phyloP scores from a whole-genome alignment of 2,113 vertebrate genomes.

The Tenrec ecaudatus region DNA sequence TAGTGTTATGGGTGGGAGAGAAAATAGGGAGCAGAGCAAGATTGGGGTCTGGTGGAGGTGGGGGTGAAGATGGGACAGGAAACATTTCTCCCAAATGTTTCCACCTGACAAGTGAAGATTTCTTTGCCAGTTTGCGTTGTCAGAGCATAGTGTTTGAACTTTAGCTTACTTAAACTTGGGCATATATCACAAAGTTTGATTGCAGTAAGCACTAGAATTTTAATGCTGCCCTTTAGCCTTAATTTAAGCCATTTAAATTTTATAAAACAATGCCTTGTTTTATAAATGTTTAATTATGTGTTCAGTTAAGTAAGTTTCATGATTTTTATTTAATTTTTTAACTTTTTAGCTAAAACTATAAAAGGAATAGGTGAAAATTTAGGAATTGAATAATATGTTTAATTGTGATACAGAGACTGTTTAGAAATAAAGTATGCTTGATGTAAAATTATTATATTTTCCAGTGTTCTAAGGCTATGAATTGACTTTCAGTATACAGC shows the following conservation, averaged over 20 bases:
- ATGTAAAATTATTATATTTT: constrained; percentile 56
- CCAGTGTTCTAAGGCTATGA: constrained; percentile 34
- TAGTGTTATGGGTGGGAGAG: background rate
- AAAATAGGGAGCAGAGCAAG: constrained; percentile 34
- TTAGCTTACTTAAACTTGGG: background rate
- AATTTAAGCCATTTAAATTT: constrained; percentile 5
- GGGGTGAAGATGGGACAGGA: background rate
- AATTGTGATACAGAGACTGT: constrained; percentile 49
- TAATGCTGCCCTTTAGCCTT: constrained; percentile 18
- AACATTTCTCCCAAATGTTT: background rate
- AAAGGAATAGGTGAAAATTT: background rate
- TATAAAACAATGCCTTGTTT: constrained; percentile 33
- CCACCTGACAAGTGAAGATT: constrained; percentile 21
- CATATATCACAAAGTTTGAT: background rate
- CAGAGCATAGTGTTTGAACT: background rate
- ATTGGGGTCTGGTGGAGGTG: background rate
- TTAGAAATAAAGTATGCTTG: constrained; percentile 44
- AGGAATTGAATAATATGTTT: constrained; percentile 61
- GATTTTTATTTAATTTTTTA: too few species aligned
- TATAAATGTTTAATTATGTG: background rate
- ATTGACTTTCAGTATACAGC: constrained; percentile 25
- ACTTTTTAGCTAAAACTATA: constrained; percentile 52
- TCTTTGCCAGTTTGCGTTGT: background rate
- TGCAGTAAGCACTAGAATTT: background rate
- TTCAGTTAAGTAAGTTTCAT: constrained; percentile 39